phyloP scores from a whole-genome alignment of 2,888 invertebrate genomes.

The Yponomeuta evonymella region DNA sequence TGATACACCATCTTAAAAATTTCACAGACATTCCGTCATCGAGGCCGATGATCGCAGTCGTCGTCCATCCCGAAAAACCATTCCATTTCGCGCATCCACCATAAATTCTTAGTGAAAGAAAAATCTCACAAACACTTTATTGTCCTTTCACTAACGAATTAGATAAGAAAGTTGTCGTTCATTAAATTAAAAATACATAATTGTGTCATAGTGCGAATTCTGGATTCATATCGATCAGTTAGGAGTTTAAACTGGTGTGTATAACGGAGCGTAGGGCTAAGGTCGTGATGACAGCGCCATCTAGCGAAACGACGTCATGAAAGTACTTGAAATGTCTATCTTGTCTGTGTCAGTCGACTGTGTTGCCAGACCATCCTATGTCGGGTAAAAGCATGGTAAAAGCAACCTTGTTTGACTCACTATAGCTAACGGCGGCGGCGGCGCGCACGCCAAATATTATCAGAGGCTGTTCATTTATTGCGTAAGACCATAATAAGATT shows the following conservation, averaged over 20 bases:
- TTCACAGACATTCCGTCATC: constrained; percentile 73
- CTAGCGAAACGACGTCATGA: background rate
- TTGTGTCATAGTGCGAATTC: background rate
- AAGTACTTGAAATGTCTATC: background rate
- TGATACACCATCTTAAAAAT: constrained; percentile 70
- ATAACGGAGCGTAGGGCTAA: background rate
- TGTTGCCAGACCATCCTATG: no score
- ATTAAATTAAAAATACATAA: background rate
- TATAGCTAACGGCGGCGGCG: no score
- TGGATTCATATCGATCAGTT: no score
- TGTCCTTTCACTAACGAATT: background rate
- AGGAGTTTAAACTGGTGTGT: background rate
- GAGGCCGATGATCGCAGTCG: constrained; percentile 64
- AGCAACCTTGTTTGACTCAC: no score
- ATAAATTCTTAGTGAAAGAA: background rate
- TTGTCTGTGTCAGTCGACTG: background rate
- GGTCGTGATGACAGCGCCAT: background rate
- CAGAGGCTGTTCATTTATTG: no score
- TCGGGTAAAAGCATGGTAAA: no score
- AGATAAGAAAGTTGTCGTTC: background rate
- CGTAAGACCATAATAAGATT: no score
- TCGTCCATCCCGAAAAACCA: constrained; percentile 41
- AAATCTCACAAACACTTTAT: background rate
- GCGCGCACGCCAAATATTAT: no score
- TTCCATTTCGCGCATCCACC: constrained; percentile 39